Conservation (phyloP, 2,888 invertebrate genomes). For the Rhamphomyia laevipes region DNA sequence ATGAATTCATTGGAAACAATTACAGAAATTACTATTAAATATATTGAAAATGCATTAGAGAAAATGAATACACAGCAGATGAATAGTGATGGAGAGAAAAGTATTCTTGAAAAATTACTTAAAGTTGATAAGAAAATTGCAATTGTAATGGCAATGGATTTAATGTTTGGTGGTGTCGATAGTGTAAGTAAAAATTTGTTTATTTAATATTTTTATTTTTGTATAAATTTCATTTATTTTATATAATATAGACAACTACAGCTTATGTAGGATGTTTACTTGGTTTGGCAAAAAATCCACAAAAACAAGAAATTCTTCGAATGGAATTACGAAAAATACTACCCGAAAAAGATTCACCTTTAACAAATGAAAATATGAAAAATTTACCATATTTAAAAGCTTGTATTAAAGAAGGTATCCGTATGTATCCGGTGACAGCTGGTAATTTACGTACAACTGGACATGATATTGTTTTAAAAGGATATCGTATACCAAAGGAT, state of each 20-base stretch:
- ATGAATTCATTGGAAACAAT: conserved; percentile 19
- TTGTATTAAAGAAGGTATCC: conserved; percentile 55
- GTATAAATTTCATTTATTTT: background rate
- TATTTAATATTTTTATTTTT: background rate
- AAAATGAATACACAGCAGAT: conserved; percentile 19
- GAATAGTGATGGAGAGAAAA: conserved; percentile 39
- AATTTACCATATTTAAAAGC: conserved; percentile 49
- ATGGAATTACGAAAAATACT: conserved; percentile 42
- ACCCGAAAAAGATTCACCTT: conserved; percentile 26
- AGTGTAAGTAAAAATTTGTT: conserved; percentile 39
- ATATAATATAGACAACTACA: conserved; percentile 25
- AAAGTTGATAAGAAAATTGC: conserved; percentile 47
- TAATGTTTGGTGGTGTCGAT: conserved; percentile 55
- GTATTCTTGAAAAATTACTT: conserved; percentile 48
- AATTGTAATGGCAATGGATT: conserved; percentile 51
- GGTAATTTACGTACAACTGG: conserved; percentile 43
- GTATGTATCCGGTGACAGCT: conserved; percentile 45
- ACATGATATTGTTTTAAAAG: conserved; percentile 45
- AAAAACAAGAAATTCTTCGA: conserved; percentile 50
- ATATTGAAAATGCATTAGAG: conserved; percentile 27
- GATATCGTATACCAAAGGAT: conserved; percentile 47
- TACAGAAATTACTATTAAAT: conserved; percentile 24
- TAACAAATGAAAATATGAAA: conserved; percentile 35
- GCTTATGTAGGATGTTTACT: conserved; percentile 45
- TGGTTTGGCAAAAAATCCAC: conserved; percentile 47